Conservation (phyloP, 2,797 vertebrate genomes). For the Chelonia mydas region DNA sequence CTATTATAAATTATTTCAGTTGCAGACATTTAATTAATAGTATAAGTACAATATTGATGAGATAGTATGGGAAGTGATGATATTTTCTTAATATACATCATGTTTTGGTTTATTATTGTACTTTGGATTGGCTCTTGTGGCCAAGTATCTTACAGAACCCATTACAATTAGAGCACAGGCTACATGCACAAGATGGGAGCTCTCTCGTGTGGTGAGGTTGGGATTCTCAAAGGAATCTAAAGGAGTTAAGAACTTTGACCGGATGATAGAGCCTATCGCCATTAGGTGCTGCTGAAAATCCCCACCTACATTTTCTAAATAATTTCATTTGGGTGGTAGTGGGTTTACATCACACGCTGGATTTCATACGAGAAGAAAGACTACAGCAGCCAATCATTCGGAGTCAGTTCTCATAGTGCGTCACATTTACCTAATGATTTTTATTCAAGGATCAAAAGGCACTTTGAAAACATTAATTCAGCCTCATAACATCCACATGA, state of each 20-base stretch:
- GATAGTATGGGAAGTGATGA: slow-evolving; percentile 40
- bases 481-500: not conserved
- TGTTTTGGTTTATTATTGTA: slow-evolving; percentile 17
- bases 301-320: slow-evolving; percentile 11
- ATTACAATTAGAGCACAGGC: not conserved
- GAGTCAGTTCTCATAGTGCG: not conserved
- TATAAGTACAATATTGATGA: slow-evolving; percentile 66
- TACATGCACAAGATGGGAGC: slow-evolving; percentile 27
- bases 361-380: not conserved
- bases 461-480: not conserved
- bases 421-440: not conserved
- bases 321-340: not conserved
- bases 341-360: not conserved
- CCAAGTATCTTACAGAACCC: not conserved
- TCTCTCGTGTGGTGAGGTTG: not conserved
- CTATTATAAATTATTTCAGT: slow-evolving; percentile 74
- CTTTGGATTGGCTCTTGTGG: not conserved
- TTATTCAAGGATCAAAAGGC: not conserved
- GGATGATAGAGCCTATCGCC: not conserved
- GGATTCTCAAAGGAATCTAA: slow-evolving; percentile 30
- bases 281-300: not conserved
- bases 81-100: slow-evolving; percentile 11
- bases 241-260: not conserved
- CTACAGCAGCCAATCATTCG: not conserved
- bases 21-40: slow-evolving; percentile 69